Percentiles rank a stretch among this genome's conserved stretches.
phyloP scores from a whole-genome alignment of 1,140 invertebrate genomes.

The Zaprionus inermis region DNA sequence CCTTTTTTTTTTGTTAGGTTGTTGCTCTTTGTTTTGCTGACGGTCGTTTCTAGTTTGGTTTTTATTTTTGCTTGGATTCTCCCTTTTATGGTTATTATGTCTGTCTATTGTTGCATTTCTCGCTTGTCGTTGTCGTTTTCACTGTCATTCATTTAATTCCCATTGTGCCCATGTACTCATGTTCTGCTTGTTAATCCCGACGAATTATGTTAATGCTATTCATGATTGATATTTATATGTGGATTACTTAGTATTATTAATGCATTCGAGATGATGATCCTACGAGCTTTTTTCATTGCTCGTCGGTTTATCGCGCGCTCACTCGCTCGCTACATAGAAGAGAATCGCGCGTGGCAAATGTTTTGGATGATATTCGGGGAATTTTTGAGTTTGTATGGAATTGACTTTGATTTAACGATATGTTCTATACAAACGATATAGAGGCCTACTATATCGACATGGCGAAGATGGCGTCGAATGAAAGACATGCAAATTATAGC shows the following conservation, averaged over 20 bases:
- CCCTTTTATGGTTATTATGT: constrained; percentile 22
- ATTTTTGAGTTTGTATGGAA: constrained; percentile 16
- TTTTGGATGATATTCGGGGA: constrained; percentile 14
- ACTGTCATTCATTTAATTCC: constrained; percentile 45
- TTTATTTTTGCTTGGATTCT: constrained; percentile 7
- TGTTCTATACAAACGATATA: not conserved
- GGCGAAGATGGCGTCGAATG: too few relatives aligned
- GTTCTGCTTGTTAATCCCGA: constrained; percentile 20
- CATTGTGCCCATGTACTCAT: constrained; percentile 26
- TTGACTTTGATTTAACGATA: constrained; percentile 8
- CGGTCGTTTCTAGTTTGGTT: constrained; percentile 33
- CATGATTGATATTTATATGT: constrained; percentile 26
- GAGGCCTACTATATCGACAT: not conserved
- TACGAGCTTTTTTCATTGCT: not conserved
- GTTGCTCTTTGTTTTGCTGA: constrained; percentile 27
- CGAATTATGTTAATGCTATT: constrained; percentile 23
- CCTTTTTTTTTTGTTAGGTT: constrained; percentile 34
- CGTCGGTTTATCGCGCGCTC: constrained; percentile 52
- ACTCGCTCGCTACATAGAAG: constrained; percentile 55
- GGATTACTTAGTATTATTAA: constrained; percentile 29
- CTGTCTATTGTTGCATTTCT: constrained; percentile 42
- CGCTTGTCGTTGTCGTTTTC: constrained; percentile 27
- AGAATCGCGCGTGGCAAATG: constrained; percentile 28
- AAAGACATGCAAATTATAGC: constrained; percentile 26
- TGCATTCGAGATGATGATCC: constrained; percentile 1